Evolutionary conservation across 2,113 vertebrate genomes (phyloP).

Genomic region (Diglossa brunneiventris): DNA sequence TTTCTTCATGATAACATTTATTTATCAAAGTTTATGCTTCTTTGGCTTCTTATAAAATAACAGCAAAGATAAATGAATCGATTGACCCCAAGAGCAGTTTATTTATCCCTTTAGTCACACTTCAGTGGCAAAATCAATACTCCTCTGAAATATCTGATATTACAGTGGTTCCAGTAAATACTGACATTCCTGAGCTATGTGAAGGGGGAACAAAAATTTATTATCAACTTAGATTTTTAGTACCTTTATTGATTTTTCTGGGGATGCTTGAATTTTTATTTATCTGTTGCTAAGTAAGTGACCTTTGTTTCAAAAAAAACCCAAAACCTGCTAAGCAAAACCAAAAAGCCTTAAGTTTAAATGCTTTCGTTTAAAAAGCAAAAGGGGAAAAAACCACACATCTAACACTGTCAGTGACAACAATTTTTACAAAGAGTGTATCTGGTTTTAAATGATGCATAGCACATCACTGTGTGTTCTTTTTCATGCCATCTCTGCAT

Average conservation of each 20-base stretch:
- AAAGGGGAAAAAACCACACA: not conserved
- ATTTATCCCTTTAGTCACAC: conserved; percentile 87
- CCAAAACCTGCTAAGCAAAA: not conserved
- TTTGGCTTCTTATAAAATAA: conserved; percentile 82
- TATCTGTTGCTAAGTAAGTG: conserved; percentile 76
- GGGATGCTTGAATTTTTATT: conserved; percentile 80
- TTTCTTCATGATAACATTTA: conserved; percentile 77
- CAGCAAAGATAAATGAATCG: conserved; percentile 81
- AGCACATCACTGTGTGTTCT: not conserved
- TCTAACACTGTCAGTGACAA: not conserved
- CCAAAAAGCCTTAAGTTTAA: conserved; percentile 26
- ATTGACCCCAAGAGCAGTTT: conserved; percentile 82
- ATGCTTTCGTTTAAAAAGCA: not conserved
- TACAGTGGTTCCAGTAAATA: conserved; percentile 79
- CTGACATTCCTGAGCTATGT: conserved; percentile 78
- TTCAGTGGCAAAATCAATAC: conserved; percentile 84
- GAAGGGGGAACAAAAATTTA: conserved; percentile 79
- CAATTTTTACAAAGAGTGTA: not conserved
- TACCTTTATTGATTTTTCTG: conserved; percentile 78
- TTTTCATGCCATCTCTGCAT: conserved; percentile 6
- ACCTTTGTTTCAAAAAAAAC: conserved; percentile 65
- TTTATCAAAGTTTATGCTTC: conserved; percentile 79
- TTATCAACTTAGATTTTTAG: conserved; percentile 82
- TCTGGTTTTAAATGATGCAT: conserved; percentile 24
- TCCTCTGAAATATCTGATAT: conserved; percentile 80